Evolutionary conservation across 2,888 invertebrate genomes (phyloP), one percentile per base, ranked within the genome.

Genomic region (Trimorus sp.): DNA sequence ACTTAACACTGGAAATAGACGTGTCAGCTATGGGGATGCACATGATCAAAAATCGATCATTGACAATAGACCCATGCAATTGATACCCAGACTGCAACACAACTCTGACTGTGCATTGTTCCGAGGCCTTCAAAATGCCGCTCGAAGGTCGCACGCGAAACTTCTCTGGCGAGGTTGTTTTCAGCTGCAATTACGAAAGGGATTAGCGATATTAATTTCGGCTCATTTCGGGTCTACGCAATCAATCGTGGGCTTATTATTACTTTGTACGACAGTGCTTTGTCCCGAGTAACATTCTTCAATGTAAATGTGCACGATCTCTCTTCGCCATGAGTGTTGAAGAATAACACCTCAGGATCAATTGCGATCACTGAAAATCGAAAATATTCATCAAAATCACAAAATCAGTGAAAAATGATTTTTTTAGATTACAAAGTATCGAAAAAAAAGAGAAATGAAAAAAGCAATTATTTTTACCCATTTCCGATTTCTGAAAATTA

Each of bases 111-210:
- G 93, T 93, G 49, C 94, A 93, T 0, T 93, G 93, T 3, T 93
- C 94, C 8, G 95, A 95, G 0, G 95, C 94, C 1, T 93, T 92
- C 66, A 98, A 90, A 7, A 95, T 92, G 0, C 98, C 98, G 7
- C 95, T 95, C 87, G 97, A 97, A 0, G 98, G 98, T 68, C 97
- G 94, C 0, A 99, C 99, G 40, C 97, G 93, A 92, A 98, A 99
- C 91, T 98, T 98, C 88, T 98, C 98, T 0, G 98, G 99, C 0
- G 98, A 96, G 4, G 98, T 99, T 12, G 98, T 99, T 92, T 99
- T 97, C 83, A 99, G 96, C 96, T 98, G 93, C 4, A 77, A 84
- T 45, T 38, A 54, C 14, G 36, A 14, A 56, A 56, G n/a, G 0
- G 56, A 62, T 48, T 36, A 36, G 9, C 48, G 14, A 26, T 26